Conservation (phyloP, 2,888 invertebrate genomes). For the Epinotia brunnichana region DNA sequence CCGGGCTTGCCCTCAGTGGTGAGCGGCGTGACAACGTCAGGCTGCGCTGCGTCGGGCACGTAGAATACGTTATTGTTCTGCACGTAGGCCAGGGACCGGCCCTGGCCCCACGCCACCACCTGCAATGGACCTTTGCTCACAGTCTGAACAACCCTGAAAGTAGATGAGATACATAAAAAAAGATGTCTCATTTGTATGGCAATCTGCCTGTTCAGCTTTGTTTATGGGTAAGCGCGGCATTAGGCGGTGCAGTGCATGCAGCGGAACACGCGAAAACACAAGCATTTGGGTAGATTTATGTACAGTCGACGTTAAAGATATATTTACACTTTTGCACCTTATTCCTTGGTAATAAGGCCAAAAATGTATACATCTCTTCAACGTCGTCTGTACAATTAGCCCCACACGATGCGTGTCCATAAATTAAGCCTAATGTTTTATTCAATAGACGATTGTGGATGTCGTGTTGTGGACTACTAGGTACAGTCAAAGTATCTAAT, state of each 20-base stretch:
- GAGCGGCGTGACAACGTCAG: slow-evolving; percentile 69
- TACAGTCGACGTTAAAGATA: background rate
- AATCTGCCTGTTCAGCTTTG: too few relatives aligned
- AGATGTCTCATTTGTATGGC: too few relatives aligned
- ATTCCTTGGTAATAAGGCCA: too few relatives aligned
- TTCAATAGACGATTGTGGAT: background rate
- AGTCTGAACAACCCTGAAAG: slow-evolving; percentile 67
- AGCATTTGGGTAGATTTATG: slow-evolving; percentile 1
- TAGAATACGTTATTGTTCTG: slow-evolving; percentile 88
- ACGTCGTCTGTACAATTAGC: background rate
- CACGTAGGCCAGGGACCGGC: slow-evolving; percentile 83
- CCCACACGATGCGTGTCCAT: background rate
- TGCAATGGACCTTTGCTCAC: slow-evolving; percentile 84
- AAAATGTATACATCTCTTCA: too few relatives aligned
- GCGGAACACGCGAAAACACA: background rate
- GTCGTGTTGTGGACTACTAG: background rate
- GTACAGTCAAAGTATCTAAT: background rate
- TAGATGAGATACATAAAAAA: too few relatives aligned
- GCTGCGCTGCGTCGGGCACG: slow-evolving; percentile 65
- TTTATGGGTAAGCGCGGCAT: too few relatives aligned
- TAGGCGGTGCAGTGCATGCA: background rate
- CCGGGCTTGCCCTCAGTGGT: slow-evolving; percentile 86
- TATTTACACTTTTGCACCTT: too few relatives aligned
- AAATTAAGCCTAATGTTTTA: background rate
- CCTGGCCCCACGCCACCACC: slow-evolving; percentile 82